Conservation (phyloP, 2,113 vertebrate species). For the Brevimyrus niger region DNA sequence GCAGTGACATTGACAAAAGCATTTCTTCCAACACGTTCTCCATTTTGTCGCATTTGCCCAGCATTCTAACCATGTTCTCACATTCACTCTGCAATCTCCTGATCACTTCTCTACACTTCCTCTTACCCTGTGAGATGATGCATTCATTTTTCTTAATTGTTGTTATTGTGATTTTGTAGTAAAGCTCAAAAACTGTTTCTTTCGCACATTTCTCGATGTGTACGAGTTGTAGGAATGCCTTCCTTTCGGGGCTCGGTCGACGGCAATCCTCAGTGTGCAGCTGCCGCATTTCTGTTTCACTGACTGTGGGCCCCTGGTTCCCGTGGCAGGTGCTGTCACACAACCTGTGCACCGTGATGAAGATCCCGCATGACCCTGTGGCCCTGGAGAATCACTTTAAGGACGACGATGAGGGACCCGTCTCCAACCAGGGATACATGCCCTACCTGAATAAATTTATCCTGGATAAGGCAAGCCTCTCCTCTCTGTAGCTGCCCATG, state of each 20-base stretch:
- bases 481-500: neutral
- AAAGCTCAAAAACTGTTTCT: neutral
- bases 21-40: neutral
- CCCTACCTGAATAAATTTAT: conserved; percentile 96
- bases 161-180: neutral
- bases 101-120: neutral
- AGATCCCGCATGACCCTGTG: conserved; percentile 89
- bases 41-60: neutral
- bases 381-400: conserved; percentile 94
- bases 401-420: conserved; percentile 92
- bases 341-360: conserved; percentile 88
- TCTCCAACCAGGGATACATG: conserved; percentile 98
- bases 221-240: neutral
- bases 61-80: neutral
- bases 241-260: neutral
- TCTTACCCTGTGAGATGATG: neutral
- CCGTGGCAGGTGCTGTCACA: conserved; percentile 84
- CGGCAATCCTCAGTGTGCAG: neutral
- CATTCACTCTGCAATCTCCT: neutral
- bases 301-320: neutral
- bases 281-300: neutral
- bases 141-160: too few species aligned
- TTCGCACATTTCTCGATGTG: neutral
- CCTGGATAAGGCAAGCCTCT: conserved; percentile 80
- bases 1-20: neutral